Conservation (phyloP, 1,140 invertebrate species). For the Magallana ariakensis region DNA sequence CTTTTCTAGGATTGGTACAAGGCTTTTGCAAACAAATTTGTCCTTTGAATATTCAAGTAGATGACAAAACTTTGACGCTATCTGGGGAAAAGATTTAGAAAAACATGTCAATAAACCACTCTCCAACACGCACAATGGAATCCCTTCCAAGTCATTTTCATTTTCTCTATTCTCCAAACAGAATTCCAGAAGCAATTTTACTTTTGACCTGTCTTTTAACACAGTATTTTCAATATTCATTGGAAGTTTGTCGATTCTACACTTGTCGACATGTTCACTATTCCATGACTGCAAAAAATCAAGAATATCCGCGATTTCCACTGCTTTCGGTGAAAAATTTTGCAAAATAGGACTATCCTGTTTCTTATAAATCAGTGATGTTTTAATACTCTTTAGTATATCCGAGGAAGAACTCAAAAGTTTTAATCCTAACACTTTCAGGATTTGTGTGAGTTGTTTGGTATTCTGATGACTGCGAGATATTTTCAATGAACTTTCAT, state of each 20-base stretch:
- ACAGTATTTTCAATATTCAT: neutral
- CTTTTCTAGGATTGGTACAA: neutral
- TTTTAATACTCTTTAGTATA: neutral
- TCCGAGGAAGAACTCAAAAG: neutral
- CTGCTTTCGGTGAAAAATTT: neutral
- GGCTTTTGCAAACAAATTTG: neutral
- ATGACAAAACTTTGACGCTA: neutral
- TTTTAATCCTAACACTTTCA: neutral
- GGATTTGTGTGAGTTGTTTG: neutral
- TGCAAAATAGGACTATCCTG: too few relatives aligned
- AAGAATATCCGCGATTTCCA: neutral
- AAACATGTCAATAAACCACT: neutral
- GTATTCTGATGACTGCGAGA: neutral
- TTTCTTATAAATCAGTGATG: neutral
- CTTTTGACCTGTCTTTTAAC: neutral
- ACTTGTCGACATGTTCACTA: neutral
- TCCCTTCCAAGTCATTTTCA: neutral
- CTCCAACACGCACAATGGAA: constrained; percentile 9
- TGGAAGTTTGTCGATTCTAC: neutral
- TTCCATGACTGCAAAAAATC: neutral
- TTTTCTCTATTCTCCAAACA: neutral
- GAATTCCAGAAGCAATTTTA: neutral
- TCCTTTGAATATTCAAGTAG: neutral
- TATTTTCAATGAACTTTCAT: too few relatives aligned
- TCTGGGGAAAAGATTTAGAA: neutral